These are phyloP conservation scores for Melanotaenia nigrans DNA, from an alignment of 2,797 vertebrate species.

Conservation along the genomic window DNA sequence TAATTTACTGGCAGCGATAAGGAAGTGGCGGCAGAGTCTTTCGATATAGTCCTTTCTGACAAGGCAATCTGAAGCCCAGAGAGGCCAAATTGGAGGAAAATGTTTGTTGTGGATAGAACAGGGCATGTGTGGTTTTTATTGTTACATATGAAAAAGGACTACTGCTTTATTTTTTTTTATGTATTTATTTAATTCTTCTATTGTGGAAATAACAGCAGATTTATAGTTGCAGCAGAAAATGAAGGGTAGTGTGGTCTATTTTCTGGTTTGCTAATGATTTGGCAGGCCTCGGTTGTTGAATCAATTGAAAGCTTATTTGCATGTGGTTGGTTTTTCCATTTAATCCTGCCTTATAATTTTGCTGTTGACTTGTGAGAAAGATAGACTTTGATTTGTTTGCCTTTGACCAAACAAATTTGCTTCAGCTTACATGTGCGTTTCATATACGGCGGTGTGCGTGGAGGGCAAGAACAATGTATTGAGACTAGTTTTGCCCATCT, in stretches of 20 bases:
- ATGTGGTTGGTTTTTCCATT: slow-evolving; percentile 21
- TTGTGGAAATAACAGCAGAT: slow-evolving; percentile 20
- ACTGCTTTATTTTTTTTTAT: slow-evolving; percentile 35
- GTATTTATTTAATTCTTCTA: slow-evolving; percentile 36
- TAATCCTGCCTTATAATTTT: slow-evolving; percentile 31
- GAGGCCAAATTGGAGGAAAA: slow-evolving; percentile 66
- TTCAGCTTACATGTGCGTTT: slow-evolving; percentile 4
- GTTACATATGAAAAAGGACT: slow-evolving; percentile 14
- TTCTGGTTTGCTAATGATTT: slow-evolving; percentile 39
- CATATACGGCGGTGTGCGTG: not conserved
- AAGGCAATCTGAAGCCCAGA: slow-evolving; percentile 63
- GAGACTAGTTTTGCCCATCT: slow-evolving; percentile 43
- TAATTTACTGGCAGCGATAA: slow-evolving; percentile 82
- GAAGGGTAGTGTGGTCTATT: slow-evolving; percentile 22
- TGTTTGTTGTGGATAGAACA: slow-evolving; percentile 55
- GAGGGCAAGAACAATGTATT: slow-evolving; percentile 6
- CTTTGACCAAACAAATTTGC: slow-evolving; percentile 11
- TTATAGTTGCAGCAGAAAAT: slow-evolving; percentile 9
- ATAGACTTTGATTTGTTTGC: slow-evolving; percentile 34
- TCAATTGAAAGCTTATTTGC: slow-evolving; percentile 32
- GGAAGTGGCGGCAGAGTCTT: slow-evolving; percentile 73
- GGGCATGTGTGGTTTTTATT: slow-evolving; percentile 48
- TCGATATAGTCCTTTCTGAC: slow-evolving; percentile 73
- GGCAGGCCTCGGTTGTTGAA: slow-evolving; percentile 9
- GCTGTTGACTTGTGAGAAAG: slow-evolving; percentile 23